A percentile compares a stretch with the other conserved stretches of the same genome.
Evolutionary conservation across 1,140 invertebrate genomes (phyloP).

Genomic region (Diabrotica undecimpunctata): DNA sequence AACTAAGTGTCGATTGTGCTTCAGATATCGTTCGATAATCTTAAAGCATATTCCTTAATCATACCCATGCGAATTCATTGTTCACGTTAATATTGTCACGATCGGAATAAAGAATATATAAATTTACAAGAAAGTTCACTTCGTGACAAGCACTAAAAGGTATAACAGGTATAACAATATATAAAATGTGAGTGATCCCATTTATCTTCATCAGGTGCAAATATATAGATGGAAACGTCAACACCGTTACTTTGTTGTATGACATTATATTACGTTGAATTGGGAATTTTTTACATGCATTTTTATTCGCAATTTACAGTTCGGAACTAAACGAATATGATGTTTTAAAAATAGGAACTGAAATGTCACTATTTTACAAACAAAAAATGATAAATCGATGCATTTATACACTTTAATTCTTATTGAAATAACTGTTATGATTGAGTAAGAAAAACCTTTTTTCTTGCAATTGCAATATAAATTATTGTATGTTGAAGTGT

Average conservation of each 20-base stretch:
- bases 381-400: no score
- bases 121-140: background rate
- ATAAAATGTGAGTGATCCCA: constrained; percentile 13
- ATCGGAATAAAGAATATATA: background rate
- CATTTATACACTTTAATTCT: no score
- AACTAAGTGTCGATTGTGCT: background rate
- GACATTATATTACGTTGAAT: no score
- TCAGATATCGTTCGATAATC: background rate
- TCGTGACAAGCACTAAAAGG: background rate
- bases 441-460: no score
- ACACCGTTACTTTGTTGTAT: background rate
- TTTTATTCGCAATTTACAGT: no score
- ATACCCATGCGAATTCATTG: background rate
- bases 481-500: no score
- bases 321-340: no score
- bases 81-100: background rate
- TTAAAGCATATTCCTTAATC: background rate
- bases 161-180: constrained; percentile 1
- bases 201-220: constrained; percentile 11
- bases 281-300: no score
- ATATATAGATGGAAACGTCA: background rate
- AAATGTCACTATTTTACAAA: no score
- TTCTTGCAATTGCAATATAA: no score
- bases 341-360: no score
- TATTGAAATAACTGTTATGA: no score